A percentile compares a stretch with the other conserved stretches of the same genome.
Conservation (phyloP, 2,113 vertebrate species). For the Bucco capensis region DNA sequence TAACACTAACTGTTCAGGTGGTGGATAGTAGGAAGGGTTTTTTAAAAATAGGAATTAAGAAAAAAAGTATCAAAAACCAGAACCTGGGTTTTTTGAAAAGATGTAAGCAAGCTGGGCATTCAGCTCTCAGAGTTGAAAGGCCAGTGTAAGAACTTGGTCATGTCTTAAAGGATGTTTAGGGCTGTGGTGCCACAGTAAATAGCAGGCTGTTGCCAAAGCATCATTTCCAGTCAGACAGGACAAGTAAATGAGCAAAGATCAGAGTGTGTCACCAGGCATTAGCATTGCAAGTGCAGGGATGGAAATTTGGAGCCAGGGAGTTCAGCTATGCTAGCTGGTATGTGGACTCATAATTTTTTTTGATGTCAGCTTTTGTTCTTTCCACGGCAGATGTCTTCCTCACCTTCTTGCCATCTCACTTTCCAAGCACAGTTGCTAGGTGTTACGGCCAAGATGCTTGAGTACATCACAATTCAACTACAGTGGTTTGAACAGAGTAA, state of each 20-base stretch:
- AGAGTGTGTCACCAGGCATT: slow-evolving; percentile 4
- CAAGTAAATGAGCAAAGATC: slow-evolving; percentile 22
- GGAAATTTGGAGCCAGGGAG: neutral
- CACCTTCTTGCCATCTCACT: neutral
- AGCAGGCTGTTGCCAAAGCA: slow-evolving; percentile 49
- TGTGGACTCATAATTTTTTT: neutral
- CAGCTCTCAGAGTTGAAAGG: neutral
- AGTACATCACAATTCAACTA: neutral
- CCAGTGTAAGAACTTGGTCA: neutral
- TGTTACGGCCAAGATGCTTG: neutral
- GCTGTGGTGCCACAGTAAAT: slow-evolving; percentile 35
- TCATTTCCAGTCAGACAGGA: slow-evolving; percentile 24
- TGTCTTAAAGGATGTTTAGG: neutral
- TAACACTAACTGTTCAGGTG: neutral
- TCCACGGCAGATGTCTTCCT: neutral
- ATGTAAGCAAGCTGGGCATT: neutral
- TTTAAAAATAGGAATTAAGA: neutral
- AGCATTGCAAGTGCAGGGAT: neutral
- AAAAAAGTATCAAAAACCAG: neutral
- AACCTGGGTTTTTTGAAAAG: neutral
- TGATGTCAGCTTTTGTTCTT: slow-evolving; percentile 14
- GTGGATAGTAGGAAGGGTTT: neutral
- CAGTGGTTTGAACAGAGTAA: neutral
- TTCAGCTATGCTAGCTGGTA: neutral
- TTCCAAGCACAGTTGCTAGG: neutral